Base-by-base conservation (phyloP, 64 coral and sea anemone species). In the Platygyra sinensis region DNA sequence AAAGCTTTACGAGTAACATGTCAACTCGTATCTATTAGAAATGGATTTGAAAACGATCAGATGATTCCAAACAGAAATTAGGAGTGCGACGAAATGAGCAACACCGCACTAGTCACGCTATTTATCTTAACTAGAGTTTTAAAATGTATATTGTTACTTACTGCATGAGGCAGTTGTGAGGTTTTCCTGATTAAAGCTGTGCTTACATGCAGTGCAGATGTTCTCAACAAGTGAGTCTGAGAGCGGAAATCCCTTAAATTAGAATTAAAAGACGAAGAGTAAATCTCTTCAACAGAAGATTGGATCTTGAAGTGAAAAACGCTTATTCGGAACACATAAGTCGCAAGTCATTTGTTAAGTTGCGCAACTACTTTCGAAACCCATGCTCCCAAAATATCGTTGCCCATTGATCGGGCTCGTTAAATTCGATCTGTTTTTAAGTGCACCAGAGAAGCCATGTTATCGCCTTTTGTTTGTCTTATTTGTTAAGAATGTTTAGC, bases 181-280 rank as follows among this genome's bases (percentile, higher is more conserved):
- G 61, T 64, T 15, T 46, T 39, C 20, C 4, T 50, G 3, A 64
- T 16, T 30, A 85, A 24, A 50, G 62, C 4, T 27, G 24, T 22
- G 20, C 50, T 31, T 51, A 85, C 24, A 85, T 51, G 63, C 67
- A 31, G 61, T 10, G 62, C 81, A 85, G 81, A 69, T 85, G 81
- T 85, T 50, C 11, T 69, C 6, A 25, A 25, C 65, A 27, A 69
- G 42, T 6, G 5, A 46, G 65, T 25, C 10, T 69, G 10, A 3
- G n/a, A 25, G 65, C 25, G 65, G 25, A 69, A 69, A 25, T 27
- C 25, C 9, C n/a, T 25, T 69, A 69, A 69, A 69, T 69, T 27
- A 24, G 65, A 69, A 69, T 69, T 69, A 11, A 27, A n/a, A 69
- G 24, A 27, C 65, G 8, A 69, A 46, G n/a, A 27, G 4, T 27